Conservation (phyloP, 2,888 invertebrate genomes). For the Ormyrus rosae region DNA sequence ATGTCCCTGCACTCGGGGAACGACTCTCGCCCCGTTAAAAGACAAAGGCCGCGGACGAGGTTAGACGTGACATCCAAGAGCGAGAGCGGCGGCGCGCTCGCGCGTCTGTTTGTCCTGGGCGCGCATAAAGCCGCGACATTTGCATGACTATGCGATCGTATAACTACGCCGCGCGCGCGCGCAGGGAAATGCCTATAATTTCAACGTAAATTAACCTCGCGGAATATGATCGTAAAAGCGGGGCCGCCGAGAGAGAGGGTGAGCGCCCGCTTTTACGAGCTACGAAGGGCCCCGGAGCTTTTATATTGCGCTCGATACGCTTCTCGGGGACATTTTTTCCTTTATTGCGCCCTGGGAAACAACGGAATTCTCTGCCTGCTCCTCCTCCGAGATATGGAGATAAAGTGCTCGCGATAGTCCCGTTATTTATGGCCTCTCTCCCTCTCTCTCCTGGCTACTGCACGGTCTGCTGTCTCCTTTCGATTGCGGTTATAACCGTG, state of each 20-base stretch:
- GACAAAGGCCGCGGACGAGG: too few species aligned
- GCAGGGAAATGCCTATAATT: slow-evolving; percentile 49
- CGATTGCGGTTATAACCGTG: slow-evolving; percentile 1
- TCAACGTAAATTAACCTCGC: slow-evolving; percentile 54
- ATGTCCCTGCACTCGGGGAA: too few species aligned
- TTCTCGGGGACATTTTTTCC: slow-evolving; percentile 44
- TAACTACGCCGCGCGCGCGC: neutral
- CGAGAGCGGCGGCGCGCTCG: neutral
- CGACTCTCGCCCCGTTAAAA: too few species aligned
- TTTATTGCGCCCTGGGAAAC: slow-evolving; percentile 54
- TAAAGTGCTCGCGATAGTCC: slow-evolving; percentile 52
- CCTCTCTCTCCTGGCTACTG: neutral
- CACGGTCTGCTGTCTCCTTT: neutral
- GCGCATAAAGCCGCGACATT: slow-evolving; percentile 45
- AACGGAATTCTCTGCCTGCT: slow-evolving; percentile 44
- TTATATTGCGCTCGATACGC: slow-evolving; percentile 54
- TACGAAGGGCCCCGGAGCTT: slow-evolving; percentile 42
- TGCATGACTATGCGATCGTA: slow-evolving; percentile 47
- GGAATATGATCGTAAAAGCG: slow-evolving; percentile 47
- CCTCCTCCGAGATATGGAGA: slow-evolving; percentile 51
- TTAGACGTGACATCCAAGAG: too few species aligned
- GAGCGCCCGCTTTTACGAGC: slow-evolving; percentile 35
- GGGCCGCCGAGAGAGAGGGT: neutral
- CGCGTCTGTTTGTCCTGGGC: slow-evolving; percentile 1
- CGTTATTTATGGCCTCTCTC: slow-evolving; percentile 45